These are phyloP conservation scores for Eupeodes latifasciatus DNA, from an alignment of 2,888 invertebrate species.

Conservation along the genomic window DNA sequence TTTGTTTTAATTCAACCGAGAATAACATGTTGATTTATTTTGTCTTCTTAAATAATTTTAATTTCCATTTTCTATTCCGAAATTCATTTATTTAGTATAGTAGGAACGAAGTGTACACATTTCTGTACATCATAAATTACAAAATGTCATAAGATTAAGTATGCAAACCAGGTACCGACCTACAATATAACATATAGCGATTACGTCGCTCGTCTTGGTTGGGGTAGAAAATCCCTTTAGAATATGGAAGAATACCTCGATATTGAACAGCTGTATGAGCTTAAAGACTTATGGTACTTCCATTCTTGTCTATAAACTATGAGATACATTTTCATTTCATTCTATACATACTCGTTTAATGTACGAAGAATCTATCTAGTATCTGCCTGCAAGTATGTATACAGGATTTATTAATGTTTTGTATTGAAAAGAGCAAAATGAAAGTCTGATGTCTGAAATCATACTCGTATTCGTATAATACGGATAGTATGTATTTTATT, in stretches of 20 bases:
- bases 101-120: not conserved
- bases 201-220: not conserved
- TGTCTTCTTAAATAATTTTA: not conserved
- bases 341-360: too few relatives aligned
- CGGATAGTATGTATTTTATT: conserved; percentile 17
- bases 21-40: not conserved
- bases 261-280: conserved; percentile 33
- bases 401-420: conserved; percentile 56
- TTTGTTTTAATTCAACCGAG: not conserved
- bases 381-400: too few relatives aligned
- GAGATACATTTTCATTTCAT: not conserved
- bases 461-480: not conserved
- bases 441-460: conserved; percentile 27
- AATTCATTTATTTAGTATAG: not conserved
- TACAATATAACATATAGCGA: not conserved
- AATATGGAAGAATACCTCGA: not conserved
- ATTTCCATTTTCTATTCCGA: not conserved
- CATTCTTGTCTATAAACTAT: not conserved
- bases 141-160: not conserved
- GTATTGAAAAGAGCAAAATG: conserved; percentile 13
- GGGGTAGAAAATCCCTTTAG: not conserved
- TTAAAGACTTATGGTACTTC: not conserved
- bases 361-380: too few relatives aligned
- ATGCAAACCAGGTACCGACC: conserved; percentile 9
- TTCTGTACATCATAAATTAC: not conserved